phyloP scores from a whole-genome alignment of 1,140 invertebrate genomes.

The Globodera rostochiensis region DNA sequence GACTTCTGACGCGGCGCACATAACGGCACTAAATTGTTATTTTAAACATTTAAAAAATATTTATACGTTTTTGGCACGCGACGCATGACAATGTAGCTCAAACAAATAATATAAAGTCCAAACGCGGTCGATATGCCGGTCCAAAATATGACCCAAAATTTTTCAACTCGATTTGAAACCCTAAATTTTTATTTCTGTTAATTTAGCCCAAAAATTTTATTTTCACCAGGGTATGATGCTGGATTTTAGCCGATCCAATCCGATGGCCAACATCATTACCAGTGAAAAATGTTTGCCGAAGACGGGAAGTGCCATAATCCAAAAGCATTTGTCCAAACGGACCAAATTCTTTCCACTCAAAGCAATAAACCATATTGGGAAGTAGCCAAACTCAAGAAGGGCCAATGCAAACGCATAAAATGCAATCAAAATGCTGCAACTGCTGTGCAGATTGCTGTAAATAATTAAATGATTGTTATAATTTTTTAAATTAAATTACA shows the following conservation, averaged over 20 bases:
- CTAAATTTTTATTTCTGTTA: not conserved
- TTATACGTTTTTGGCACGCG: not conserved
- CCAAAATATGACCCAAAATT: not conserved
- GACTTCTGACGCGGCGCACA: not conserved
- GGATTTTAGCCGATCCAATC: not conserved
- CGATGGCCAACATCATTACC: not conserved
- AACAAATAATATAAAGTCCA: not conserved
- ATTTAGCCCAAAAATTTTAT: not conserved
- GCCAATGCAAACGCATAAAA: not conserved
- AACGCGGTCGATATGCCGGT: not conserved
- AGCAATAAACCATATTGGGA: not conserved
- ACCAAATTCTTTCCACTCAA: not conserved
- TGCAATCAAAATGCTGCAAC: not conserved
- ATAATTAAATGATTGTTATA: too few species aligned
- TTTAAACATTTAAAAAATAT: not conserved
- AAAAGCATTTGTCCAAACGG: not conserved
- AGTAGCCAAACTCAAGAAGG: not conserved
- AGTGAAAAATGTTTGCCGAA: not conserved
- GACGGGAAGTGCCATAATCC: not conserved
- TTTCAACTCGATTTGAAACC: not conserved
- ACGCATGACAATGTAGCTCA: not conserved
- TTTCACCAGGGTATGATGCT: not conserved
- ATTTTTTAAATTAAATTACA: too few species aligned
- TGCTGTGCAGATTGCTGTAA: not conserved
- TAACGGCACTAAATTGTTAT: not conserved